Percentiles rank a stretch among this genome's conserved stretches.
Evolutionary conservation across 2,888 invertebrate species (phyloP).

Genomic region (Siphlonurus alternatus): DNA sequence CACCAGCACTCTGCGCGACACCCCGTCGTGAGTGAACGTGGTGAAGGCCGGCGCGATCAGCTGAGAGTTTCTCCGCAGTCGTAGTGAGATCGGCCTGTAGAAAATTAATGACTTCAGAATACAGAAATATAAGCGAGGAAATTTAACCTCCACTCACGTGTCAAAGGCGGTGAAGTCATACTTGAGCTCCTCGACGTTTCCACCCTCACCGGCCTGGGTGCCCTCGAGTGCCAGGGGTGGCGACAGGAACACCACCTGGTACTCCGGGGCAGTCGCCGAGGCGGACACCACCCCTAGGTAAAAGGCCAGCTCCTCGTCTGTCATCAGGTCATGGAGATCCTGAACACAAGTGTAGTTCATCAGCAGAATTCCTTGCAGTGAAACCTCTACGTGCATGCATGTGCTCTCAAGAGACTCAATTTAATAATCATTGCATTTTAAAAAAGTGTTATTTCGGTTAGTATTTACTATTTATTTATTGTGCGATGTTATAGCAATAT

Average conservation of each 20-base stretch:
- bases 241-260: slow-evolving; percentile 43
- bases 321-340: slow-evolving; percentile 26
- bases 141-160: slow-evolving; percentile 27
- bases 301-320: slow-evolving; percentile 26
- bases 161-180: slow-evolving; percentile 44
- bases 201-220: slow-evolving; percentile 17
- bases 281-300: slow-evolving; percentile 24
- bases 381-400: too few relatives aligned
- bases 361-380: neutral
- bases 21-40: slow-evolving; percentile 34
- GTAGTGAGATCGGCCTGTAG: slow-evolving; percentile 30
- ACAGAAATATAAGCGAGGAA: slow-evolving; percentile 7
- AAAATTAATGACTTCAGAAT: neutral
- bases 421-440: too few relatives aligned
- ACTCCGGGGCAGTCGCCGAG: slow-evolving; percentile 30
- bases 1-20: slow-evolving; percentile 22
- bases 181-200: slow-evolving; percentile 29
- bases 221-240: slow-evolving; percentile 23
- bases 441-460: too few relatives aligned
- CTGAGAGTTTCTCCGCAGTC: slow-evolving; percentile 41
- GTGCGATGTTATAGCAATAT: too few relatives aligned
- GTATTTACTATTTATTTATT: too few relatives aligned
- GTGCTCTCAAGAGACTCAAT: too few relatives aligned
- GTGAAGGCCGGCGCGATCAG: slow-evolving; percentile 42
- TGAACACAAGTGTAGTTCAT: neutral